A percentile compares a stretch with the other conserved stretches of the same genome.
phyloP scores from a whole-genome alignment of 2,113 vertebrate species.

The Crocuta crocuta region DNA sequence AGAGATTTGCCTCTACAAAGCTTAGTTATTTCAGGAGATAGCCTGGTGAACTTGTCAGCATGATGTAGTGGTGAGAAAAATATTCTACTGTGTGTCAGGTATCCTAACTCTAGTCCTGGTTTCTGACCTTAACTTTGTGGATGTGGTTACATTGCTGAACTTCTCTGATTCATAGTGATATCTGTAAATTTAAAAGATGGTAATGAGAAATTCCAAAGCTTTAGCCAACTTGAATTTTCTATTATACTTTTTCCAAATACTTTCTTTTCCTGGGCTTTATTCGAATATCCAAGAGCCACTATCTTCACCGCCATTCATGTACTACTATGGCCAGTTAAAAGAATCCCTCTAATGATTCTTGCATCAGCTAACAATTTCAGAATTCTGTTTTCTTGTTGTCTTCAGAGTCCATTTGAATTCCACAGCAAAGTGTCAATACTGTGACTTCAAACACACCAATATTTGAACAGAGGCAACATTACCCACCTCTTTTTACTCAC shows the following conservation, averaged over 20 bases:
- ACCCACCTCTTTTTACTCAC: neutral
- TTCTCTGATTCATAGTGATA: neutral
- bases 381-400: neutral
- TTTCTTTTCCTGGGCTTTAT: neutral
- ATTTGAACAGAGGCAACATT: neutral
- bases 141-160: neutral
- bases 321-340: neutral
- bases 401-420: neutral
- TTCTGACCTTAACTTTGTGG: neutral
- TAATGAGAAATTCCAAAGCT: neutral
- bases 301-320: neutral
- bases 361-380: neutral
- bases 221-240: neutral
- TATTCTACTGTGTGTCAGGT: neutral
- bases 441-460: neutral
- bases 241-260: neutral
- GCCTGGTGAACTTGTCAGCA: neutral
- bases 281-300: neutral
- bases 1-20: neutral
- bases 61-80: neutral
- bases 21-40: neutral
- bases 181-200: neutral
- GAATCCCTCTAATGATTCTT: neutral
- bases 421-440: neutral
- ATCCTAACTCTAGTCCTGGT: neutral